Base-by-base conservation (phyloP, 2,113 vertebrate species). In the Ibidorhyncha struthersii region DNA sequence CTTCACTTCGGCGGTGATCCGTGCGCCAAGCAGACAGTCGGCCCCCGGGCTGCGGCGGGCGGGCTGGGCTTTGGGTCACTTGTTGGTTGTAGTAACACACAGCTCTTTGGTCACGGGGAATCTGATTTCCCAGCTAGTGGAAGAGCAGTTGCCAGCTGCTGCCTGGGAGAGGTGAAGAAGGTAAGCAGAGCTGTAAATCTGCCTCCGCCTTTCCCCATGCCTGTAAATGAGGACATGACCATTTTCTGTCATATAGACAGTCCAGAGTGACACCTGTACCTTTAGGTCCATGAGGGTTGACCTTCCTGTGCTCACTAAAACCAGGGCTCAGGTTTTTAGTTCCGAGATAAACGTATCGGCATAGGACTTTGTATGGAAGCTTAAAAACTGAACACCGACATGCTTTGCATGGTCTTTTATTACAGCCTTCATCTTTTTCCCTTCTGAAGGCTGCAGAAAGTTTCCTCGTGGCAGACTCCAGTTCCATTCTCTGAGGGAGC, bases 361-460 rank as follows among this genome's bases (percentile, higher is more conserved):
- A 10, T 2, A 47, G 27, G 49, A 38, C 34, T 61, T 62, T 13
- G 26, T 59, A 34, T 40, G 36, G 34, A 67, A 72, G 9, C 29
- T 72, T 45, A 16, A 30, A 53, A 71, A 40, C 2, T 0, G 30
- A 92, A 25, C 32, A 52, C 14, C 47, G 27, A 7, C 36, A 18
- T 0, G 0, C 43, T 81, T 58, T 50, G 25, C 10, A 18, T 15
- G 0, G 10, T 27, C 12, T 27, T 27, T 58, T 15, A 3, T 38
- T 9, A 13, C 1, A 2, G 25, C 18, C n/a, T 49, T 26, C 40
- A 20, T 38, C 7, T 5, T 65, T 22, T 32, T 49, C 3, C 69
- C 18, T 41, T 11, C 29, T 36, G 50, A 58, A 43, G 6, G 3
- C n/a, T 23, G 22, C 52, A 63, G 47, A 15, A 53, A 13, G 38